Base-by-base conservation (phyloP, 1,140 invertebrate genomes). In the Pygmarrhopalites habei region DNA sequence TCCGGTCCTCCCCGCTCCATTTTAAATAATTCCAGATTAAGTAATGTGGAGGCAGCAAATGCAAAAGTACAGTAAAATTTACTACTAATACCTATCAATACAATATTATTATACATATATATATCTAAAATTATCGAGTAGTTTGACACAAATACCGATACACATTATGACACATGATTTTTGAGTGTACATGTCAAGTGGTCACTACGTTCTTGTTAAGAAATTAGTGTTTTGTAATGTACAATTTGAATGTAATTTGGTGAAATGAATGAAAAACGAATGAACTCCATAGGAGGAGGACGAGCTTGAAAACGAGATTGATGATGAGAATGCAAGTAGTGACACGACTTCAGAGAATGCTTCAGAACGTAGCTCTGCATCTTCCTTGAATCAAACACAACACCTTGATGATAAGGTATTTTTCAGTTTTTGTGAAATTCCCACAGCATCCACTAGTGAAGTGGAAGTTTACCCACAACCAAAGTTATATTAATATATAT, bases 341-440 rank as follows among this genome's bases (percentile, higher is more conserved):
- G 52, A 47, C 10, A 61, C 61, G 28, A 57, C 55, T 7, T 62
- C 62, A 10, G 47, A 49, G 28, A 61, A 60, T 29, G 43, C 47
- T 23, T 57, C 60, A 12, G 14, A 52, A 19, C 32, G 29, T 26
- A 53, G 44, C 30, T 68, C 66, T 21, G 32, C 30, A 15, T 63
- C 67, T 17, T 64, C 64, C 2, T 57, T 67, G 28, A 63, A 44
- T 44, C 32, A 70, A 49, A 67, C 62, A n/a, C 56, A 67, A 60
- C 41, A 28, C 19, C 53, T 70, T 15, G 68, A 70, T 41, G 68
- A 66, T 23, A 70, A 70, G 68, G 68, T 70, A 70, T 52, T 62
- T 60, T 57, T 58, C 46, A 59, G 62, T 25, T 62, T 70, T 62
- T 64, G 47, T 57, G 43, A 62, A n/a, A 64, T 52, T 53, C 44